Conservation (phyloP, 2,113 vertebrate genomes). For the Crotalus helleri region DNA sequence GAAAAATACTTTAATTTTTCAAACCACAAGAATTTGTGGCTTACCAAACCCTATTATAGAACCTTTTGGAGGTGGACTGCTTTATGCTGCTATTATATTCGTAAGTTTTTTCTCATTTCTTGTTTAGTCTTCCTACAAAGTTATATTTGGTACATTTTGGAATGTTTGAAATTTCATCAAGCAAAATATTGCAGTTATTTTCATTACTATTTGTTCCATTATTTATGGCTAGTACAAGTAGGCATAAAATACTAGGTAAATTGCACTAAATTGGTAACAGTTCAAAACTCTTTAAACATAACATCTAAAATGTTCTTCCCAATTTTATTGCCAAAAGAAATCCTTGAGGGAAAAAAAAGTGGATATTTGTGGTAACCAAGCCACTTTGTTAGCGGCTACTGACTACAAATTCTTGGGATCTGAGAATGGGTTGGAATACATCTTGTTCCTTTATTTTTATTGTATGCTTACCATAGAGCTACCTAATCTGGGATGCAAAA, state of each 20-base stretch:
- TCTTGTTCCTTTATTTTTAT: neutral
- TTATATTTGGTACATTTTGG: neutral
- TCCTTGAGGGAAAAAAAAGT: neutral
- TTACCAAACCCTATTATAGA: neutral
- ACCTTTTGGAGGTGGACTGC: neutral
- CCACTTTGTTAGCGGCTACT: neutral
- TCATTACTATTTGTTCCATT: neutral
- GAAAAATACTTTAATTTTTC: neutral
- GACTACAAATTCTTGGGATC: neutral
- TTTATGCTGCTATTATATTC: neutral
- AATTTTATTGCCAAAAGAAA: neutral
- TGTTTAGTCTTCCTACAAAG: neutral
- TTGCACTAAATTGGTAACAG: neutral
- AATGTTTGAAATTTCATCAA: neutral
- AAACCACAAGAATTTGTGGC: constrained; percentile 3
- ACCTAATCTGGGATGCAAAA: neutral
- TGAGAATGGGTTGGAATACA: neutral
- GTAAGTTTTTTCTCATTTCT: neutral
- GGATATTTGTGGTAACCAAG: neutral
- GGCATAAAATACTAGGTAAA: neutral
- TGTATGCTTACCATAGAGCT: neutral
- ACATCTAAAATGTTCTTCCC: neutral
- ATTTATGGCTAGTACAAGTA: neutral
- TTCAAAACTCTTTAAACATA: neutral
- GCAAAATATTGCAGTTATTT: neutral